Percentiles rank a stretch among this genome's conserved stretches.
Conservation (phyloP, 2,113 vertebrate species). For the Triplophysa rosa region DNA sequence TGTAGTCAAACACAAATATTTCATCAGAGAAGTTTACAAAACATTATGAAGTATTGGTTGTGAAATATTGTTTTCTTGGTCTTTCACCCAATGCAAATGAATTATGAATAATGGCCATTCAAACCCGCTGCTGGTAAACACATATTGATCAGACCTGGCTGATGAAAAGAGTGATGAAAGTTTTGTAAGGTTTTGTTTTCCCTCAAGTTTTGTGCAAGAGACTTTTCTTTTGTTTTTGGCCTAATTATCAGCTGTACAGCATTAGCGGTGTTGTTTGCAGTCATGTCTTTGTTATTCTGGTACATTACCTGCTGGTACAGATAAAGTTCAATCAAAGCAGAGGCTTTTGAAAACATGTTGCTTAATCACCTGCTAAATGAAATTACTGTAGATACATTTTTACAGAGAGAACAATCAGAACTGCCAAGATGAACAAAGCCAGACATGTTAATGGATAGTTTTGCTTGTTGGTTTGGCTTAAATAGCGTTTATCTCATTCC, state of each 20-base stretch:
- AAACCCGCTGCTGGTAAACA: not conserved
- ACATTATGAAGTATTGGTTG: not conserved
- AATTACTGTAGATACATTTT: constrained; percentile 2
- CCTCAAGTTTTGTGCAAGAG: not conserved
- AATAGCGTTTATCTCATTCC: not conserved
- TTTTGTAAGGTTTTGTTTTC: not conserved
- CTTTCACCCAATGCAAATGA: not conserved
- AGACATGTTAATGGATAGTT: not conserved
- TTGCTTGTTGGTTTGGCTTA: not conserved
- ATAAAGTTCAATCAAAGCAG: constrained; percentile 57
- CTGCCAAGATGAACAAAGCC: not conserved
- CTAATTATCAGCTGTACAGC: constrained; percentile 13
- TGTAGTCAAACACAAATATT: not conserved
- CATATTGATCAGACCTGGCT: not conserved
- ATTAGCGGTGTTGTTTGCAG: not conserved
- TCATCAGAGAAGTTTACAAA: not conserved
- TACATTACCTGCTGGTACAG: constrained; percentile 52
- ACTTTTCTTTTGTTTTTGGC: not conserved
- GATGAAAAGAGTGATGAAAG: not conserved
- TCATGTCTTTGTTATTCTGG: constrained; percentile 43
- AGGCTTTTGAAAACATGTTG: constrained; percentile 33
- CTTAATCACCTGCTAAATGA: constrained; percentile 1
- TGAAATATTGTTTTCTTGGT: not conserved
- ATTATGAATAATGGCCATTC: constrained; percentile 1
- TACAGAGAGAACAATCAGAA: not conserved